phyloP scores from a whole-genome alignment of 2,888 invertebrate species.

The Lathronympha strigana region DNA sequence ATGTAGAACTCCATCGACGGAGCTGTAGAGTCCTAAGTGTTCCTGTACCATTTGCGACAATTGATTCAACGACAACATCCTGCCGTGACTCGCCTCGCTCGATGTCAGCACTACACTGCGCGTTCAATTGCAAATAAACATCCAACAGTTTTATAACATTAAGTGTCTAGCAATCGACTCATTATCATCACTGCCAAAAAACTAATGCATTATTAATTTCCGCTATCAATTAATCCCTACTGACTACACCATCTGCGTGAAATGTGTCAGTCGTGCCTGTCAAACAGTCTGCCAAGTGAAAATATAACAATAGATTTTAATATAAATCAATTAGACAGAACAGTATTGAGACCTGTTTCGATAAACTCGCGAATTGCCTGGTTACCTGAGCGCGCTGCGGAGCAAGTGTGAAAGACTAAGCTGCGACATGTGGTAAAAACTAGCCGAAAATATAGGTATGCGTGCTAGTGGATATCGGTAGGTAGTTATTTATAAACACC shows the following conservation, averaged over 20 bases:
- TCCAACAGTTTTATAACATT: conserved; percentile 74
- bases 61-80: conserved; percentile 82
- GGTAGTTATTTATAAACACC: conserved; percentile 71
- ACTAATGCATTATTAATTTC: conserved; percentile 63
- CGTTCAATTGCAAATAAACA: conserved; percentile 71
- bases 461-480: conserved; percentile 58
- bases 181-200: conserved; percentile 63
- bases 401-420: conserved; percentile 63
- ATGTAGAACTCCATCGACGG: conserved; percentile 57
- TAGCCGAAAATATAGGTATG: conserved; percentile 48
- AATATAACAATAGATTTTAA: conserved; percentile 59
- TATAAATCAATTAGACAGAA: conserved; percentile 46
- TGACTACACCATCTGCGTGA: conserved; percentile 63
- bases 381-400: conserved; percentile 62
- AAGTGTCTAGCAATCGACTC: conserved; percentile 64
- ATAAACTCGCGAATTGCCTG: conserved; percentile 50
- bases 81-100: conserved; percentile 70
- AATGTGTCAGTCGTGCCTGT: conserved; percentile 63
- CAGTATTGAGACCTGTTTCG: conserved; percentile 44
- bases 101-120: conserved; percentile 75
- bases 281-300: conserved; percentile 68
- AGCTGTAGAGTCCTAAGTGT: conserved; percentile 69
- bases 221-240: conserved; percentile 66
- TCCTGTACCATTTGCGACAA: conserved; percentile 76
- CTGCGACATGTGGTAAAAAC: conserved; percentile 67